Base-by-base conservation (phyloP, 2,888 invertebrate species). In the Aleiodes testaceus region DNA sequence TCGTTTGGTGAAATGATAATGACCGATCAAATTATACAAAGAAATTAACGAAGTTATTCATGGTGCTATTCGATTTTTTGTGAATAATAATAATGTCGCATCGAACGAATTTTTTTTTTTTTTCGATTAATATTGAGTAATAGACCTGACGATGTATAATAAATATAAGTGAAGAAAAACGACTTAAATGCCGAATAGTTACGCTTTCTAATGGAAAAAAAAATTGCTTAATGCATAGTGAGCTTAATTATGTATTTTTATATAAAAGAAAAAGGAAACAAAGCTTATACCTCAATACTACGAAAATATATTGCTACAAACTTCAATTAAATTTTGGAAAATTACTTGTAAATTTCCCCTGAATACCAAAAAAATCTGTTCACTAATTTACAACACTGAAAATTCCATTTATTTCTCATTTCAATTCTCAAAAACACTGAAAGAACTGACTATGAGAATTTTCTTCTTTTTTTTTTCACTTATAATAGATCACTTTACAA, bases 181-280 rank as follows among this genome's bases (percentile, higher is more conserved):
- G 16, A 59, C 42, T 59, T 42, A 18, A 36, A 36, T 59, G 59
- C 36, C 14, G 59, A 26, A 67, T 55, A 26, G 30, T 80, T 84
- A 82, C 78, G 82, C 82, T 82, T 83, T 75, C 77, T 80, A 78
- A 81, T 79, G 80, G 76, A 82, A 77, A 74, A 78, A 78, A 78
- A 79, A 81, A 73, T 78, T 79, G 82, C 83, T 84, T 83, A 79
- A 80, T 78, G 80, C 83, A 84, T 80, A 82, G 77, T 80, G 78
- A 82, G 84, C 84, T 85, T 85, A 78, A 82, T 86, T 85, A 85
- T 81, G 85, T 86, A 85, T 86, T 87, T 86, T 86, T 87, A 85
- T 85, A 85, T 86, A 85, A 85, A 79, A 78, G 82, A 26, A 22
- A 85, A 85, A 79, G 78, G 79, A 78, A 78, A 75, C 78, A 84